Base-by-base conservation (phyloP, 2,113 vertebrate genomes). In the Lamprotornis superbus region DNA sequence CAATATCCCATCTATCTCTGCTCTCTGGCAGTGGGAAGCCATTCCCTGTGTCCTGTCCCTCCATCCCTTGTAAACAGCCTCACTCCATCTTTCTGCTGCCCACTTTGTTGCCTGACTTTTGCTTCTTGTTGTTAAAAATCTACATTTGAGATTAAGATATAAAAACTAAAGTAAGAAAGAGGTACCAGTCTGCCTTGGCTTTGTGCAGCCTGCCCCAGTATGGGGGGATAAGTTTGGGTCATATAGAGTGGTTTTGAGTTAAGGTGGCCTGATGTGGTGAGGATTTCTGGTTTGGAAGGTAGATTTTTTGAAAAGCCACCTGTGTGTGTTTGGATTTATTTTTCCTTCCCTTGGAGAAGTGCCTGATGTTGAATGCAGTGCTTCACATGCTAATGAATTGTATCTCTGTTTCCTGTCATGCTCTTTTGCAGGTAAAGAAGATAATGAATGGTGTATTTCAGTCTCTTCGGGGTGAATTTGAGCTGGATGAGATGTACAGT, bases 371-470 rank as follows among this genome's bases (percentile, higher is more conserved):
- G 24, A 52, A 23, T 68, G 53, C 31, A 31, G 20, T 76, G 65
- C 30, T 56, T 59, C 39, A 5, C 20, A 1, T n/a, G 18, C 19
- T 35, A 15, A n/a, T n/a, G 37, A 78, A 10, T 13, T 2, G 0
- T 37, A 2, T 46, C 21, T 65, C 22, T 65, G 28, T 61, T 47
- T 75, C 24, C 35, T 65, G 8, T 18, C 37, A 22, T n/a, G 47
- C 7, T 33, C 39, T 93, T 19, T 27, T 71, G 2, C 97, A 99
- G 99, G 99, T 99, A 37, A 99, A 99, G 98, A 99, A 98, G 60
- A 99, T 99, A 84, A 99, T 99, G 99, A 99, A 99, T 8, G 98
- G 98, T 5, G 99, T 99, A 11, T 99, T 99, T 90, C 99, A 99
- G 17, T 98, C 98, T 17, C 97, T 99, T 73, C 95, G 99, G 28